Evolutionary conservation across 2,797 vertebrate species (phyloP).

Genomic region (Ambastaia sidthimunki): DNA sequence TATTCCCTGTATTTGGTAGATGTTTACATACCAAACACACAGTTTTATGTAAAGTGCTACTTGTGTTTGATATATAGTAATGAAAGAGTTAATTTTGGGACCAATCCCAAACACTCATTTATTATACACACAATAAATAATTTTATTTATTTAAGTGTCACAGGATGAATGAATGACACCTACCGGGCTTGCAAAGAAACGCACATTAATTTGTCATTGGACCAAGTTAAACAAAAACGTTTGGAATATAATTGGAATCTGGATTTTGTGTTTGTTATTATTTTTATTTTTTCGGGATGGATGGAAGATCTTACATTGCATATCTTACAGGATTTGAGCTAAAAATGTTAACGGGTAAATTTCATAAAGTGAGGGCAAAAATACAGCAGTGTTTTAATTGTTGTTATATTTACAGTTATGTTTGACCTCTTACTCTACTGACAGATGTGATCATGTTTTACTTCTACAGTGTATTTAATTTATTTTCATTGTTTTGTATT

Average conservation of each 20-base stretch:
- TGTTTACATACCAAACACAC: slow-evolving; percentile 64
- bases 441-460: slow-evolving; percentile 1
- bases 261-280: slow-evolving; percentile 5
- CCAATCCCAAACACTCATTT: background rate
- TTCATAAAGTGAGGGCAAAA: background rate
- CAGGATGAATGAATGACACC: background rate
- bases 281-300: background rate
- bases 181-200: background rate
- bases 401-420: slow-evolving; percentile 20
- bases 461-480: background rate
- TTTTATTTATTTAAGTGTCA: background rate
- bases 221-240: background rate
- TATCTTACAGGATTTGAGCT: slow-evolving; percentile 7
- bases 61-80: slow-evolving; percentile 59
- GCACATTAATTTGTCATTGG: background rate
- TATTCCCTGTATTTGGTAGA: slow-evolving; percentile 70
- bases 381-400: slow-evolving; percentile 36
- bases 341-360: background rate
- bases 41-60: slow-evolving; percentile 71
- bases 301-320: background rate
- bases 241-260: background rate
- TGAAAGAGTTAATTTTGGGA: slow-evolving; percentile 36
- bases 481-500: background rate
- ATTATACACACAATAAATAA: background rate
- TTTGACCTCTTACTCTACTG: background rate